These are phyloP conservation scores for Trachythela sp. DNA, from an alignment of 64 coral and sea anemone species.

Conservation along the genomic window DNA sequence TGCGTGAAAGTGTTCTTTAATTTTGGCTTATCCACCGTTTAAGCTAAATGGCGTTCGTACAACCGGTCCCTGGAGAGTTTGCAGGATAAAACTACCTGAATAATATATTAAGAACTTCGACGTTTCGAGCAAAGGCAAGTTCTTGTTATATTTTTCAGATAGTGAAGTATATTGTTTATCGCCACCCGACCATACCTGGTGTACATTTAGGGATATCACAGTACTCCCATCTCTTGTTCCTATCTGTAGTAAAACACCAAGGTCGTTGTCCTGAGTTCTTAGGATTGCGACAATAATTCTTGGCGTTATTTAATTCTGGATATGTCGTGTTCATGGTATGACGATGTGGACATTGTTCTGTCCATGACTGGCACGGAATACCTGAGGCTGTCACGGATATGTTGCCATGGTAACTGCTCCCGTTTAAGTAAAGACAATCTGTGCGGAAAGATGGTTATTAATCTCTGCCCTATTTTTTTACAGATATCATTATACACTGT, in stretches of 20 bases:
- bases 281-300: slow-evolving; percentile 55
- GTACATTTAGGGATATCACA: slow-evolving; percentile 47
- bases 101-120: no score
- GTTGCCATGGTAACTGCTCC: slow-evolving; percentile 58
- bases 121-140: no score
- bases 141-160: no score
- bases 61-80: no score
- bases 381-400: slow-evolving; percentile 57
- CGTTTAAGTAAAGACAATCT: slow-evolving; percentile 64
- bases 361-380: slow-evolving; percentile 68
- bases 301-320: slow-evolving; percentile 25
- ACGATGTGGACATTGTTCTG: slow-evolving; percentile 82
- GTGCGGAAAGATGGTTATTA: neutral
- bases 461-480: no score
- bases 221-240: slow-evolving; percentile 59
- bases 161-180: no score
- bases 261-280: slow-evolving; percentile 50
- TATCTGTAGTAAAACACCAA: slow-evolving; percentile 62
- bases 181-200: slow-evolving; percentile 16
- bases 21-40: no score
- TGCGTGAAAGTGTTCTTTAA: no score
- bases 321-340: slow-evolving; percentile 47
- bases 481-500: no score
- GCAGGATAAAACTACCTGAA: no score
- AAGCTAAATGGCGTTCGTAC: no score